These are phyloP conservation scores for Melospiza melodia DNA, from an alignment of 2,113 vertebrate genomes.

Conservation along the genomic window DNA sequence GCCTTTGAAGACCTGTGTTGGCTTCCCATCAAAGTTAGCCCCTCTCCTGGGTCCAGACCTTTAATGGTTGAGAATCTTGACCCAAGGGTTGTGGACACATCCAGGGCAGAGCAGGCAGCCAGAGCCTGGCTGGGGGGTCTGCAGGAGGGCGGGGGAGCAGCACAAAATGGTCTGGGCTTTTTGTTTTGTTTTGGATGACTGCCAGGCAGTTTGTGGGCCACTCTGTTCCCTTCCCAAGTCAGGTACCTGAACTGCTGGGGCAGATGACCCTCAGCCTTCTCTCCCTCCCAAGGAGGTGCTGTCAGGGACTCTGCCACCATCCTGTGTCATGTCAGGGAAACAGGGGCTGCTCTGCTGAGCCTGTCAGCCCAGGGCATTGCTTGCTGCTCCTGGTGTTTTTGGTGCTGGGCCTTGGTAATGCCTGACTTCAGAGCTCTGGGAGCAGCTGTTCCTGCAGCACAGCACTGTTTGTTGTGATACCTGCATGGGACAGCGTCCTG, in stretches of 20 bases:
- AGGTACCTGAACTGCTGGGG: not conserved
- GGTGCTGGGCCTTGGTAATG: not conserved
- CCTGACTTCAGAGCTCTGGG: not conserved
- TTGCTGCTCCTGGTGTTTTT: accelerated
- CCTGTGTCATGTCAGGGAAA: not conserved
- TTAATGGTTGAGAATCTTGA: not conserved
- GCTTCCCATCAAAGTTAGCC: not conserved
- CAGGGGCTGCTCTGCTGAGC: accelerated
- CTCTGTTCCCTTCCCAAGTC: not conserved
- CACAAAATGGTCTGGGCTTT: not conserved
- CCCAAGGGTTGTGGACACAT: not conserved
- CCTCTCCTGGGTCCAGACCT: not conserved
- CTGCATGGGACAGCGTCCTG: accelerated
- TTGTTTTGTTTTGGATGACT: not conserved
- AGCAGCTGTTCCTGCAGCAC: not conserved
- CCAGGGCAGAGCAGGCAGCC: not conserved
- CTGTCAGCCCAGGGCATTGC: not conserved
- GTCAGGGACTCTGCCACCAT: not conserved
- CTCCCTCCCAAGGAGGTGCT: not conserved
- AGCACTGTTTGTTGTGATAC: not conserved
- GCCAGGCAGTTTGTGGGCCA: not conserved
- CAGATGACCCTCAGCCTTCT: not conserved
- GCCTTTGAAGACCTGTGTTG: slow-evolving; percentile 1
- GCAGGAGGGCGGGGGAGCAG: accelerated
- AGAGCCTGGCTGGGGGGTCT: not conserved